A percentile compares a stretch with the other conserved stretches of the same genome.
These are phyloP conservation scores for Pherbina coryleti DNA, from an alignment of 2,888 invertebrate species.

Conservation along the genomic window DNA sequence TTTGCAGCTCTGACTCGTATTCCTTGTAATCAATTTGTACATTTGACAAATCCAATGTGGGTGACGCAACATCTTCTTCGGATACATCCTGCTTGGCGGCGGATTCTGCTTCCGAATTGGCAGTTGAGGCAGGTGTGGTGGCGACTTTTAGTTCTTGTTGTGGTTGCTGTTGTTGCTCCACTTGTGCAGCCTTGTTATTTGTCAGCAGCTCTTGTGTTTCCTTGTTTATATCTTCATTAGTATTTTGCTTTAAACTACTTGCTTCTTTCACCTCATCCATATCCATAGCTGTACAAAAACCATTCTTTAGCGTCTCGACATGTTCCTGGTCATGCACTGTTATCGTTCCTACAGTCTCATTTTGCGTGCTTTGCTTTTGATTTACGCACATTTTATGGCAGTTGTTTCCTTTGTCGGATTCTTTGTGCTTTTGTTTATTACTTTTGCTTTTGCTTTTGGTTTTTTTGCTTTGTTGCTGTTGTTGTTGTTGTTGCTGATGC, in stretches of 20 bases:
- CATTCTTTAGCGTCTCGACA: slow-evolving; percentile 39
- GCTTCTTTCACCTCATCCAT: slow-evolving; percentile 26
- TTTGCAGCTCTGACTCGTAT: slow-evolving; percentile 96
- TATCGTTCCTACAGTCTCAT: slow-evolving; percentile 14
- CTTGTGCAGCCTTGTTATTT: background rate
- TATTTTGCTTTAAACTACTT: slow-evolving; percentile 5
- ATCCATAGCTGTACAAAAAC: slow-evolving; percentile 30
- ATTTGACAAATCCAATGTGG: slow-evolving; percentile 52
- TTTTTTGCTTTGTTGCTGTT: slow-evolving; percentile 37
- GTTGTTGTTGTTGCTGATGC: background rate
- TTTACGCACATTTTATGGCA: slow-evolving; percentile 21
- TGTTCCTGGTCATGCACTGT: slow-evolving; percentile 17
- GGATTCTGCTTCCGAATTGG: background rate
- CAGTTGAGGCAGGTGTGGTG: slow-evolving; percentile 26
- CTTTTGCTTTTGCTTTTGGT: slow-evolving; percentile 48
- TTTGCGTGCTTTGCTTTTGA: background rate
- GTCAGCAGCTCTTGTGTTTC: slow-evolving; percentile 21
- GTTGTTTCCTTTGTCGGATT: slow-evolving; percentile 10
- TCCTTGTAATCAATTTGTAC: slow-evolving; percentile 74
- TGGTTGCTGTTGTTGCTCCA: background rate
- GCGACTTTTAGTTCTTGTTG: background rate
- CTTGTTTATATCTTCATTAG: background rate
- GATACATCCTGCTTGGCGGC: background rate
- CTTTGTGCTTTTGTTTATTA: slow-evolving; percentile 43
- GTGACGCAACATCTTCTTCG: slow-evolving; percentile 33